Conservation (phyloP, 2,113 vertebrate genomes). For the Heterotilapia buettikoferi region DNA sequence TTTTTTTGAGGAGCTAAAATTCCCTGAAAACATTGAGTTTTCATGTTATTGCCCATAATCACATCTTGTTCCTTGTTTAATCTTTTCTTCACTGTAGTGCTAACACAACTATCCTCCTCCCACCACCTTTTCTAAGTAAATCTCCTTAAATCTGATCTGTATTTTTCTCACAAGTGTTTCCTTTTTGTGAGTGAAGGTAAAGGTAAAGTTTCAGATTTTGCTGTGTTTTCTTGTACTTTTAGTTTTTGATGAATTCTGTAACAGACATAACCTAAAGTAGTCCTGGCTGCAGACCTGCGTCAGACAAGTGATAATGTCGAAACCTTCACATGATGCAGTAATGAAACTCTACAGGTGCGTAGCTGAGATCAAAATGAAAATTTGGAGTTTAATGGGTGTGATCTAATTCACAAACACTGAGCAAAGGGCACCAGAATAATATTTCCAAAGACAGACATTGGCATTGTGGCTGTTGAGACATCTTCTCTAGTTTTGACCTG, state of each 20-base stretch:
- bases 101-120: not conserved
- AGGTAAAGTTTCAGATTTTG: not conserved
- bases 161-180: not conserved
- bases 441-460: not conserved
- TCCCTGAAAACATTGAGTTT: not conserved
- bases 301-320: not conserved
- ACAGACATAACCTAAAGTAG: not conserved
- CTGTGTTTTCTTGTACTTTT: not conserved
- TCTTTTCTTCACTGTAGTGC: not conserved
- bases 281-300: not conserved
- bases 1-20: not conserved
- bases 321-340: not conserved
- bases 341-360: not conserved
- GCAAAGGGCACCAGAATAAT: not conserved
- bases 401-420: not conserved
- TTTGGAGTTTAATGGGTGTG: not conserved
- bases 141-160: not conserved
- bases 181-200: not conserved
- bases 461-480: not conserved
- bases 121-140: not conserved
- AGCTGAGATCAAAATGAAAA: not conserved
- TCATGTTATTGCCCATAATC: not conserved
- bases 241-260: not conserved
- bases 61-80: not conserved
- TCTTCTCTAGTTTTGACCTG: not conserved